Base-by-base conservation (phyloP, 2,797 vertebrate genomes). In the Oophaga sylvatica region DNA sequence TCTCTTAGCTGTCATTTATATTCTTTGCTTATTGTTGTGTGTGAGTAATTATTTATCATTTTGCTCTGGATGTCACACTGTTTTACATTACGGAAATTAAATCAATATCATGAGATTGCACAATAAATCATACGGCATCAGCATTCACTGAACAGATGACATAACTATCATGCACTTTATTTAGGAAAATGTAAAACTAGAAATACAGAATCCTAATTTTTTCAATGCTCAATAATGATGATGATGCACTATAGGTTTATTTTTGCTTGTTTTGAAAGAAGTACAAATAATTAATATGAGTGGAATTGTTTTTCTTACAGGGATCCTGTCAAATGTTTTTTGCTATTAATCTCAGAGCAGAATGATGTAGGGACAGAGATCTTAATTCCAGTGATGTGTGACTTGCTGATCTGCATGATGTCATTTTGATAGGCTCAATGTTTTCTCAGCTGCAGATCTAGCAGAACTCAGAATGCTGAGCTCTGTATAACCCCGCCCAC, bases 81-180 rank as follows among this genome's bases (percentile, higher is more conserved):
- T 83, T 53, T 31, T 83, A 71, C 65, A 59, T 53, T 70, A 70
- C 13, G 53, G 57, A 83, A 83, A 83, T 57, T 5, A 59, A 83
- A 83, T 83, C 81, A 83, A 83, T 83, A 73, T 83, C 19, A 60
- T 41, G 68, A 71, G 81, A 57, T 83, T 59, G 73, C 29, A 56
- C 67, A 73, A 83, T 83, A 71, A 83, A 83, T 83, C 81, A 83
- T 31, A 57, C 11, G 11, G 53, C 22, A 83, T 57, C 81, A 83
- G 65, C 17, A 70, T 26, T 70, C 17, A 71, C 48, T 35, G 48
- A 29, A 10, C 7, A 71, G 10, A 53, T 83, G 81, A 68, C 65
- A 70, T 56, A 31, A 83, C 53, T 59, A 70, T 57, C 29, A 41
- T 53, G 29, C 19, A 22, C 53, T 57, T 71, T 26, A 35, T 83